Conservation (phyloP, 2,888 invertebrate species). For the Lasioglossum morio region DNA sequence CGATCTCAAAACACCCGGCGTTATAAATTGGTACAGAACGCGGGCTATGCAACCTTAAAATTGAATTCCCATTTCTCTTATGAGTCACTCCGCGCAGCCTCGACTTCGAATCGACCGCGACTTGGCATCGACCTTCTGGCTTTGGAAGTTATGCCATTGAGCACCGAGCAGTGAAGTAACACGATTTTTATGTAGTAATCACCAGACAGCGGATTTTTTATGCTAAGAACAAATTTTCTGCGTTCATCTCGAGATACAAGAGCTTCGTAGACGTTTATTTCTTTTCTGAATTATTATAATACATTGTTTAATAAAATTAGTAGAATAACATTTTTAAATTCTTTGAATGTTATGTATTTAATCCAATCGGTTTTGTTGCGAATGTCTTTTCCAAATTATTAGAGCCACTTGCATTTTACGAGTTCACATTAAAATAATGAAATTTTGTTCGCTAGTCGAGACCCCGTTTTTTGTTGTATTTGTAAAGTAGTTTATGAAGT, state of each 20-base stretch:
- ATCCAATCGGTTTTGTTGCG: not conserved
- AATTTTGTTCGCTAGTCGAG: not conserved
- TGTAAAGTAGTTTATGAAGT: too few species aligned
- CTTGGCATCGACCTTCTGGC: not conserved
- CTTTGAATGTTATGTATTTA: not conserved
- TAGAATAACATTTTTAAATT: not conserved
- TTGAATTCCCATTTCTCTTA: slow-evolving; percentile 62
- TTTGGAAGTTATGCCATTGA: not conserved
- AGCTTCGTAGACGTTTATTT: too few species aligned
- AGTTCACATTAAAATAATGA: too few species aligned
- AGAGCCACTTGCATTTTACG: too few species aligned
- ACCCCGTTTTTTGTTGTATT: too few species aligned
- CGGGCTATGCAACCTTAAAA: slow-evolving; percentile 55
- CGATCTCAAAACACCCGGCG: slow-evolving; percentile 56
- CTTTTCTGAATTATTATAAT: not conserved
- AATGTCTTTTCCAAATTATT: too few species aligned
- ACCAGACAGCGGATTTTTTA: not conserved
- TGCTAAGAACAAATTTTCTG: not conserved
- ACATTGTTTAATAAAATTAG: not conserved
- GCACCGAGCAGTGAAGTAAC: not conserved
- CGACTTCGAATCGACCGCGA: not conserved
- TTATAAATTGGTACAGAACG: slow-evolving; percentile 63
- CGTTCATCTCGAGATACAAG: not conserved
- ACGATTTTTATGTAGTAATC: not conserved
- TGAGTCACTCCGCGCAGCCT: slow-evolving; percentile 42